A percentile compares a stretch with the other conserved stretches of the same genome.
Conservation (phyloP, 2,888 invertebrate genomes). For the Melitaea athalia region DNA sequence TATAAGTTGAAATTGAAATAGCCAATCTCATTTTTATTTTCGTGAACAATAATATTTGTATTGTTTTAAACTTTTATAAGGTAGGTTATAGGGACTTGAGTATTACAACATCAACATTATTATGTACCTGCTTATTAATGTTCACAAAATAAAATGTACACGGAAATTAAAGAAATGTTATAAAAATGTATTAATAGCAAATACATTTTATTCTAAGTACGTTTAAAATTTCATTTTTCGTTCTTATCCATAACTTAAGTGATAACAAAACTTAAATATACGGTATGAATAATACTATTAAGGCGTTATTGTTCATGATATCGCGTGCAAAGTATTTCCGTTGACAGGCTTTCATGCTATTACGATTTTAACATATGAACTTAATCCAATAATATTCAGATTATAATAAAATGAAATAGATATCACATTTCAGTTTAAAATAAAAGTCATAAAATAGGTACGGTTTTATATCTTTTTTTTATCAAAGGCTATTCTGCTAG, state of each 20-base stretch:
- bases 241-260: too few relatives aligned
- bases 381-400: constrained; percentile 2
- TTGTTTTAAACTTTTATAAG: not conserved
- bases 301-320: not conserved
- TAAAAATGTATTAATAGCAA: too few relatives aligned
- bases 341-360: constrained; percentile 17
- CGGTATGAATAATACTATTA: not conserved
- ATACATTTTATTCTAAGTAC: too few relatives aligned
- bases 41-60: not conserved
- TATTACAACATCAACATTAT: too few relatives aligned
- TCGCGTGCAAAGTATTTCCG: constrained; percentile 2
- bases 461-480: not conserved
- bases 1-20: not conserved
- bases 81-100: too few relatives aligned
- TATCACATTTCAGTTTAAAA: not conserved
- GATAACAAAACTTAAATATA: not conserved
- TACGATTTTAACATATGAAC: constrained; percentile 4
- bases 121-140: too few relatives aligned
- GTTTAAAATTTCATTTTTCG: too few relatives aligned
- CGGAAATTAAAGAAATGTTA: too few relatives aligned
- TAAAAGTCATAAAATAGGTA: too few relatives aligned
- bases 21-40: not conserved
- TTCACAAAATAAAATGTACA: too few relatives aligned
- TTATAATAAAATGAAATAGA: constrained; percentile 3
- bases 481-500: not conserved